Conservation (phyloP, 2,113 vertebrate genomes). For the Peromyscus leucopus region DNA sequence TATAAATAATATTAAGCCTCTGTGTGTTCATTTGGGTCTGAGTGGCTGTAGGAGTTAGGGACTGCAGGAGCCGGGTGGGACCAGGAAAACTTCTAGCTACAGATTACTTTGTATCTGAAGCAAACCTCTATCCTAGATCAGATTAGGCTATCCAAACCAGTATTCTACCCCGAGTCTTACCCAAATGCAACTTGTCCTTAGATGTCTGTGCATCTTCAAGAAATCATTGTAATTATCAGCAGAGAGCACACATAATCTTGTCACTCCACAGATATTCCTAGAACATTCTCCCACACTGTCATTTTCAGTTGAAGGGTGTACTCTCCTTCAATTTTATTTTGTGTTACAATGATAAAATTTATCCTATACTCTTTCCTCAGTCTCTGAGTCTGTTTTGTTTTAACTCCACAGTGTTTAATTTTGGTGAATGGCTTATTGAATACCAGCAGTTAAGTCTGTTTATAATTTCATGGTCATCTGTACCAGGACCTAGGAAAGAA, state of each 20-base stretch:
- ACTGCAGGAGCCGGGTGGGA: too few species aligned
- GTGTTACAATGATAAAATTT: conserved; percentile 4
- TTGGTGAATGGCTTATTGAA: not conserved
- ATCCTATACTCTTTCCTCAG: not conserved
- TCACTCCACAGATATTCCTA: not conserved
- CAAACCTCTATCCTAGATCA: not conserved
- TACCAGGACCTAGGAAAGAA: not conserved
- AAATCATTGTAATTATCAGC: conserved; percentile 15
- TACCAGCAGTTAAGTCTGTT: not conserved
- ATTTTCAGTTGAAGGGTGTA: not conserved
- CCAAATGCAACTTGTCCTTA: not conserved
- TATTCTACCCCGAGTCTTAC: not conserved
- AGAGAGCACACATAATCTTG: conserved; percentile 1
- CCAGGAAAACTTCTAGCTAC: too few species aligned
- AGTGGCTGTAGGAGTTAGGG: too few species aligned
- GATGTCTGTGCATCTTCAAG: not conserved
- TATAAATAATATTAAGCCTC: too few species aligned
- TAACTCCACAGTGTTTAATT: not conserved
- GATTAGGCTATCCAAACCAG: not conserved
- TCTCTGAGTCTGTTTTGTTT: not conserved
- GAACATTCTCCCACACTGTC: not conserved
- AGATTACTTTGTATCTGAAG: not conserved
- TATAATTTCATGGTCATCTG: not conserved
- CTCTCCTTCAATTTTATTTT: not conserved
- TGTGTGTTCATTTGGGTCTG: too few species aligned